phyloP scores from a whole-genome alignment of 2,113 vertebrate genomes.

The Mugil cephalus region DNA sequence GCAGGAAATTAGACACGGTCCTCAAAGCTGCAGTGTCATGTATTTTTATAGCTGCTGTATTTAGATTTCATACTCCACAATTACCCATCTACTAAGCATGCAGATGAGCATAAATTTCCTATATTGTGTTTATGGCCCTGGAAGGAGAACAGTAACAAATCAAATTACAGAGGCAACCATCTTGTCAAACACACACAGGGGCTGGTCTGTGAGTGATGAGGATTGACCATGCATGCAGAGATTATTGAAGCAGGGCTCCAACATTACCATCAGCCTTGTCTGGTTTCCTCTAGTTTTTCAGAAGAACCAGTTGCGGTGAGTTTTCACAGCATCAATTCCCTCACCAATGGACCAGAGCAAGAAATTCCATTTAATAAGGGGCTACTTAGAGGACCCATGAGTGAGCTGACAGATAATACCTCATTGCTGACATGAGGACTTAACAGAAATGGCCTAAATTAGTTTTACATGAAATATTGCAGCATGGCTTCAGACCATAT shows the following conservation, averaged over 20 bases:
- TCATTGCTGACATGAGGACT: constrained; percentile 20
- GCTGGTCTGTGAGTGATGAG: constrained; percentile 27
- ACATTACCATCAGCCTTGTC: constrained; percentile 40
- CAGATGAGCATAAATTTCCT: not conserved
- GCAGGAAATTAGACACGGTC: constrained; percentile 2
- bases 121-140: not conserved
- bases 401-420: constrained; percentile 18
- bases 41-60: not conserved
- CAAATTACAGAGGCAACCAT: constrained; percentile 42
- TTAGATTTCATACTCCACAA: not conserved
- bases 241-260: constrained; percentile 38
- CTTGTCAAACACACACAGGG: constrained; percentile 53
- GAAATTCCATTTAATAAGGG: constrained; percentile 38
- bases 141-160: constrained; percentile 19
- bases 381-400: constrained; percentile 34
- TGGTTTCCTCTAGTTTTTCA: constrained; percentile 38
- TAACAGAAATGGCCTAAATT: constrained; percentile 39
- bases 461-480: constrained; percentile 31
- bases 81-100: not conserved
- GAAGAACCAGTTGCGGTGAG: not conserved
- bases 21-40: not conserved
- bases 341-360: constrained; percentile 26
- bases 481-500: constrained; percentile 10
- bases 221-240: constrained; percentile 49
- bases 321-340: constrained; percentile 34